Conservation (phyloP, 2,113 vertebrate species). For the Hemiscyllium ocellatum region DNA sequence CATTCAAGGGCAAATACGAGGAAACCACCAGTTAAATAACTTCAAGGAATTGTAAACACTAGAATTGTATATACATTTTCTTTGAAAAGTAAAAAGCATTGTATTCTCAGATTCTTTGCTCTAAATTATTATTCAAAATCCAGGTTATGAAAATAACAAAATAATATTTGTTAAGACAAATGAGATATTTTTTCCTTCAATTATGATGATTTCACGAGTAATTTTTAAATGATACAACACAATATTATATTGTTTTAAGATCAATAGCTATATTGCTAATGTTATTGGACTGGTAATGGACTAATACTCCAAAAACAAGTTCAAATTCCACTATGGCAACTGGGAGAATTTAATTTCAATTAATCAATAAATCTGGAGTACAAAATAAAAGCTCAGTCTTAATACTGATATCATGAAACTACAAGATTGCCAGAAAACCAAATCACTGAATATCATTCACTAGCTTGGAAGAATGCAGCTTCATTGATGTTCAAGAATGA, state of each 20-base stretch:
- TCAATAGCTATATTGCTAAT: no score
- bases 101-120: background rate
- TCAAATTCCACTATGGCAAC: no score
- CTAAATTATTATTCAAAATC: background rate
- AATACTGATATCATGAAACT: no score
- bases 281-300: no score
- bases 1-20: background rate
- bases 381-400: no score
- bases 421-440: no score
- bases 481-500: no score
- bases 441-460: no score
- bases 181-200: background rate
- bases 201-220: background rate
- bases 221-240: background rate
- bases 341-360: no score
- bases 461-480: no score
- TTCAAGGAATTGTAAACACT: background rate
- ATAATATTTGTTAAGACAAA: background rate
- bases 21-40: background rate
- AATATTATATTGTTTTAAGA: background rate
- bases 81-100: background rate
- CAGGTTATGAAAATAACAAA: background rate
- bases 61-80: background rate
- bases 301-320: no score
- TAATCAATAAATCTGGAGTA: no score